Evolutionary conservation across 2,888 invertebrate species (phyloP), one percentile per base, ranked within the genome.

Genomic region (Criorhina ranunculi): DNA sequence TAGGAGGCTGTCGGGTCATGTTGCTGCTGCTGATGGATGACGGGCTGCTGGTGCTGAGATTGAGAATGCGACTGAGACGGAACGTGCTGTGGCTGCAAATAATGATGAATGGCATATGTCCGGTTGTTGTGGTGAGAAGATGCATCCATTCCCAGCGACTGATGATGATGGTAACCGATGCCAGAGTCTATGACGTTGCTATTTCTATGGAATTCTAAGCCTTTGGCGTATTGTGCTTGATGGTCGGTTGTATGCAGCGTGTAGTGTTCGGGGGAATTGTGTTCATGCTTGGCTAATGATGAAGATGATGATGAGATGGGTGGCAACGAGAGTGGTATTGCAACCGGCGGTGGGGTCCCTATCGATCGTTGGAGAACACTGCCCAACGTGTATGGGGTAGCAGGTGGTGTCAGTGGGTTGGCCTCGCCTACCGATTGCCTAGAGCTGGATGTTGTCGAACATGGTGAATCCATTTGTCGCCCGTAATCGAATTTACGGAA

Each of bases 401-500:
- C 90, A 35, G 91, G 92, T 0, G 91, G 91, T 37, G 91, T 91
- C 5, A 91, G 87, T 9, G 90, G 89, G 57, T 88, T 88, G 4
- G 87, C 82, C n/a, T 88, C 88, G 8, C 70, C 73, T n/a, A 73
- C 81, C 5, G 90, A 90, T 15, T 90, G 90, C 35, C 90, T 57
- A 0, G 91, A 91, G 66, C 91, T 91, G 7, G 86, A 87, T 35
- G 88, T 87, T 19, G 91, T 90, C 0, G 92, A 91, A 64, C 90
- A 89, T 2, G 92, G 91, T 2, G 92, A 91, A 37, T 91, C 91
- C 53, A 91, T 88, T 2, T 87, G 89, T 24, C 88, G 87, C 17
- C 57, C 86, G 66, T 88, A 89, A 59, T 89, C 89, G 73, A 87
- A 88, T 70, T 88, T 87, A 8, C 87, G 87, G 55, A 80, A 83